Conservation (phyloP, 2,797 vertebrate genomes). For the Danio choprae region DNA sequence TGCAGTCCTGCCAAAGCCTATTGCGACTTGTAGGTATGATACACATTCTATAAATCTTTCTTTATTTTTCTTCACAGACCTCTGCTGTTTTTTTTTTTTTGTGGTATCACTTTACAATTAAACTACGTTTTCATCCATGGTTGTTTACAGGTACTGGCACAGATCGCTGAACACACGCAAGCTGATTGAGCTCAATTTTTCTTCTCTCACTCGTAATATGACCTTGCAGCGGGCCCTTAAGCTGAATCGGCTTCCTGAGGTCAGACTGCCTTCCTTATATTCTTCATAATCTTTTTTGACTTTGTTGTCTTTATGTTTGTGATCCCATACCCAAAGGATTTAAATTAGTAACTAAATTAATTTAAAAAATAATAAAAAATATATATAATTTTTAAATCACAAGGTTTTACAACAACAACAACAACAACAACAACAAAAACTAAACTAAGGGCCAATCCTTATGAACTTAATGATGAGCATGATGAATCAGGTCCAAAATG, state of each 20-base stretch:
- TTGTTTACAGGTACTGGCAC: constrained; percentile 86
- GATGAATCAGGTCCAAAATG: no score
- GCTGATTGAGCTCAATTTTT: constrained; percentile 89
- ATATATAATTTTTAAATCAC: no score
- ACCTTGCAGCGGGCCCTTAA: constrained; percentile 90
- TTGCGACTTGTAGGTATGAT: constrained; percentile 90
- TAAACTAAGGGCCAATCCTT: no score
- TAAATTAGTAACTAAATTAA: no score
- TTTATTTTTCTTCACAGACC: not conserved
- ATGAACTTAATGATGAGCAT: no score
- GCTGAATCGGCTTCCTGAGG: constrained; percentile 90
- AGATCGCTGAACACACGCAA: constrained; percentile 91
- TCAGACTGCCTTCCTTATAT: constrained; percentile 73
- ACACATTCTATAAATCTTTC: not conserved
- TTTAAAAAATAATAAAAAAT: no score
- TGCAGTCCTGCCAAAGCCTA: constrained; percentile 88
- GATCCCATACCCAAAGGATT: no score
- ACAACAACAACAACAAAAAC: no score
- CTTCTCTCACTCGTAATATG: constrained; percentile 87
- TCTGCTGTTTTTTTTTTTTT: constrained; percentile 12
- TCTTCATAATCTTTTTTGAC: no score
- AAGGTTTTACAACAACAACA: no score
- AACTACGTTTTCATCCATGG: not conserved
- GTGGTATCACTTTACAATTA: not conserved
- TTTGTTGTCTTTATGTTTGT: no score